These are phyloP conservation scores for Arbacia lixula DNA, from an alignment of 53 echinoderm and acorn worm species.

Conservation along the genomic window DNA sequence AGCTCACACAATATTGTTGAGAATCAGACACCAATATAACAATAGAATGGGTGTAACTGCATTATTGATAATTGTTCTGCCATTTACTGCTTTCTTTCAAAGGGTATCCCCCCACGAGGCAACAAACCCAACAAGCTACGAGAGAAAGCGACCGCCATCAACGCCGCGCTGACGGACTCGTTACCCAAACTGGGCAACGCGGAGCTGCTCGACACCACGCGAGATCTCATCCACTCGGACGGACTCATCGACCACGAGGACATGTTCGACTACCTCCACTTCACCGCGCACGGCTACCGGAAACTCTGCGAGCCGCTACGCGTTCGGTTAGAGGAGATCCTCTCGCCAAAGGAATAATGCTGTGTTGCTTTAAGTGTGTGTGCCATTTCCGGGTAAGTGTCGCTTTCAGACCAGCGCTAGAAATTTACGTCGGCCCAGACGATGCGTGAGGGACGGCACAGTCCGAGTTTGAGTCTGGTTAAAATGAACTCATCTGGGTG, in stretches of 20 bases:
- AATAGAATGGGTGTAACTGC: no score
- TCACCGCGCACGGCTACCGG: slow-evolving; percentile 79
- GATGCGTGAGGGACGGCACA: no score
- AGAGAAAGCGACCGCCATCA: slow-evolving; percentile 75
- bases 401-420: no score
- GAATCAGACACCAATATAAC: no score
- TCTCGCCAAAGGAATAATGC: slow-evolving; percentile 10
- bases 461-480: no score
- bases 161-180: slow-evolving; percentile 50
- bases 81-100: neutral
- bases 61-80: no score
- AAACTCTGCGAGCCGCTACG: slow-evolving; percentile 77
- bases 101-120: slow-evolving; percentile 91
- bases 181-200: slow-evolving; percentile 68
- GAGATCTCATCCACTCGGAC: slow-evolving; percentile 72
- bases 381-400: no score
- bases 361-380: no score
- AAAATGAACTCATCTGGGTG: no score
- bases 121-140: slow-evolving; percentile 83
- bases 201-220: slow-evolving; percentile 68
- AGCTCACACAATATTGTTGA: no score
- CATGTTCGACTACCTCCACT: slow-evolving; percentile 89
- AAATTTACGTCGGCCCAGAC: no score
- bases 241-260: slow-evolving; percentile 82
- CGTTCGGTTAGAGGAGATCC: slow-evolving; percentile 71